These are phyloP conservation scores for Platyrinchus mystaceus DNA, from an alignment of 2,797 vertebrate species.

Conservation along the genomic window DNA sequence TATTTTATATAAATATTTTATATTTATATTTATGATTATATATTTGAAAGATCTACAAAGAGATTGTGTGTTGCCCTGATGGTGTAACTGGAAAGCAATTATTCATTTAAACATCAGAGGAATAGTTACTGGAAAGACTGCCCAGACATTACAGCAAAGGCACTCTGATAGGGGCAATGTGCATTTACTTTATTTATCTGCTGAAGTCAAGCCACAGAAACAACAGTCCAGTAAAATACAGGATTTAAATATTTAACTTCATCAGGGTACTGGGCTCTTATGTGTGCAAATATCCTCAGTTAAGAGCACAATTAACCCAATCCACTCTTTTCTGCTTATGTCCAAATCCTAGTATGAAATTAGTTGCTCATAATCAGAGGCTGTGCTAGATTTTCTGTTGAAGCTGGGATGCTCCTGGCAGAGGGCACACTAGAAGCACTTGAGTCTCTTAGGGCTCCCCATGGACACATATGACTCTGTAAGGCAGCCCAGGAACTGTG, in stretches of 20 bases:
- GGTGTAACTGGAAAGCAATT: not conserved
- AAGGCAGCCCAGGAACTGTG: not conserved
- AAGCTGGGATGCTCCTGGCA: not conserved
- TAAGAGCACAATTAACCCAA: not conserved
- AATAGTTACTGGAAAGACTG: not conserved
- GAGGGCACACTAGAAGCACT: not conserved
- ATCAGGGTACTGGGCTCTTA: not conserved
- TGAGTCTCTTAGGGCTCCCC: not conserved
- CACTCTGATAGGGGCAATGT: not conserved
- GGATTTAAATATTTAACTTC: not conserved
- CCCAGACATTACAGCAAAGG: not conserved
- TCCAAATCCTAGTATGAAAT: not conserved
- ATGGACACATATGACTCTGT: rapidly evolving
- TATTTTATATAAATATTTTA: no score
- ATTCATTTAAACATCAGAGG: conserved; percentile 12
- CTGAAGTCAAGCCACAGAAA: not conserved
- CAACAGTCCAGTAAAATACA: not conserved
- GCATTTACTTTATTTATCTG: not conserved
- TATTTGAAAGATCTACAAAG: not conserved
- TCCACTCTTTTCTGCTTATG: not conserved
- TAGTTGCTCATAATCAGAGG: not conserved
- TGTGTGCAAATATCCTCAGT: not conserved
- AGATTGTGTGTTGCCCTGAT: not conserved
- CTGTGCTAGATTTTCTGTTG: not conserved
- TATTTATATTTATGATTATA: no score